These are phyloP conservation scores for Macquaria australasica DNA, from an alignment of 2,113 vertebrate genomes.

Conservation along the genomic window DNA sequence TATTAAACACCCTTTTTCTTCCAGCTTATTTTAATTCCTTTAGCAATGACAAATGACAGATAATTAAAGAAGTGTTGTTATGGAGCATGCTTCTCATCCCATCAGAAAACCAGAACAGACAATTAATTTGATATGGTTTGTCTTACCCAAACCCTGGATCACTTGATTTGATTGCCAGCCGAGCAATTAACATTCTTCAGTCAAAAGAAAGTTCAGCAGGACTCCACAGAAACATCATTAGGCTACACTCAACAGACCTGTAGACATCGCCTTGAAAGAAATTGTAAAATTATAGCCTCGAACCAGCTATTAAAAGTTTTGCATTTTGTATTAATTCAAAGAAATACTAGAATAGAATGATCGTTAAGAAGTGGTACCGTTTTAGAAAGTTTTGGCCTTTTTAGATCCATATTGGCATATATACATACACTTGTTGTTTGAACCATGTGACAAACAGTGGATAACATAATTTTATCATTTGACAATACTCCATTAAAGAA, in stretches of 20 bases:
- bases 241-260: neutral
- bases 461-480: neutral
- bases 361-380: neutral
- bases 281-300: neutral
- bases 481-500: neutral
- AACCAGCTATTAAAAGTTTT: neutral
- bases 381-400: neutral
- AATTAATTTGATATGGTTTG: neutral
- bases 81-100: neutral
- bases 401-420: neutral
- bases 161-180: slow-evolving; percentile 8
- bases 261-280: neutral
- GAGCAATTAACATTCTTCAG: neutral
- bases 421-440: neutral
- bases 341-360: neutral
- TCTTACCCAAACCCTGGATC: neutral
- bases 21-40: neutral
- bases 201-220: neutral
- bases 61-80: neutral
- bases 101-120: neutral
- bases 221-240: slow-evolving; percentile 1
- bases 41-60: neutral
- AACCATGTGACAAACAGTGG: neutral
- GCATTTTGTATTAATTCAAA: neutral
- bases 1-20: neutral